These are phyloP conservation scores for Rhagoletis zephyria DNA, from an alignment of 1,140 invertebrate species.

Conservation along the genomic window DNA sequence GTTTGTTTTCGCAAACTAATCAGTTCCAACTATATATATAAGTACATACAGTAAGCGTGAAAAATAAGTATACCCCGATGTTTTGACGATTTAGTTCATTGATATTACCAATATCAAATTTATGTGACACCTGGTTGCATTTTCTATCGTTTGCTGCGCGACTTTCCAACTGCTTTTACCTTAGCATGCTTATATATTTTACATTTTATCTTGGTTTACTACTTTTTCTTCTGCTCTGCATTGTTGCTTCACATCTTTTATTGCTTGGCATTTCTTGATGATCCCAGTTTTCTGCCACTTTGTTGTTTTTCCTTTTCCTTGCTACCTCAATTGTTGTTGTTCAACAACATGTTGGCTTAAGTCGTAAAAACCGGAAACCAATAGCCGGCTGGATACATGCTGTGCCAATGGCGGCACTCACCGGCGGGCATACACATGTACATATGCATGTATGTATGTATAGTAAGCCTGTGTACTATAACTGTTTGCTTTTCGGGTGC, in stretches of 20 bases:
- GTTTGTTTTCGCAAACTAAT: no score
- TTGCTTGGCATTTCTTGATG: not conserved
- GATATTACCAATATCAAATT: no score
- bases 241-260: constrained; percentile 6
- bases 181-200: not conserved
- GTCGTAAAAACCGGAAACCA: constrained; percentile 48
- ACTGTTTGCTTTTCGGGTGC: not conserved
- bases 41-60: no score
- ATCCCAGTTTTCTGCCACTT: not conserved
- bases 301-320: not conserved
- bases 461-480: not conserved
- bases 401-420: not conserved
- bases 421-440: no score
- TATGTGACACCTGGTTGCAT: not conserved
- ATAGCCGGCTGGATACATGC: constrained; percentile 17
- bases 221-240: not conserved
- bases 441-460: not conserved
- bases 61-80: no score
- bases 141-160: not conserved
- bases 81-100: no score
- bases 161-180: not conserved
- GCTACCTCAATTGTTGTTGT: constrained; percentile 48
- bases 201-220: not conserved
- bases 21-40: no score
- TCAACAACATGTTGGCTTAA: constrained; percentile 21